Percentiles rank a stretch among this genome's conserved stretches.
Conservation (phyloP, 2,113 vertebrate species). For the Arvicanthis niloticus region DNA sequence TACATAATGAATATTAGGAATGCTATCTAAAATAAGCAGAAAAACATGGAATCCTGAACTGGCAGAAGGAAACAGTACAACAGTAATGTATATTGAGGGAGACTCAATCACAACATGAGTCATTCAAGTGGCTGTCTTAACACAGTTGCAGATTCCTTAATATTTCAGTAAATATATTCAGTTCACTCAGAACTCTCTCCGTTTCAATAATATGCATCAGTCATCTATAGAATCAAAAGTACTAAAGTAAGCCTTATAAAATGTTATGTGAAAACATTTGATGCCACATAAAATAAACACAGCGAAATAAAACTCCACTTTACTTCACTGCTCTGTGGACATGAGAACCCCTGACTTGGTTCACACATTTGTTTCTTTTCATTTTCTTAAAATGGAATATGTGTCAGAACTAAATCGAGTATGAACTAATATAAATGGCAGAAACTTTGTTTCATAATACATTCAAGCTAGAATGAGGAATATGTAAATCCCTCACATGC, state of each 20-base stretch:
- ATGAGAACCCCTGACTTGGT: neutral
- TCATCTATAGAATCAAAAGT: constrained; percentile 59
- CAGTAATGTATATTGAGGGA: neutral
- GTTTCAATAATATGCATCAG: constrained; percentile 46
- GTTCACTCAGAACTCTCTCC: constrained; percentile 48
- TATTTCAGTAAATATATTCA: neutral
- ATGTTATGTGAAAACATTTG: constrained; percentile 75
- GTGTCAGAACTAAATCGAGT: neutral
- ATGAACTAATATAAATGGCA: neutral
- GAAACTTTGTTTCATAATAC: constrained; percentile 10
- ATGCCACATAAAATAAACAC: constrained; percentile 76
- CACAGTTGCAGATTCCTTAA: constrained; percentile 25
- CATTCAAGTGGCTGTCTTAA: neutral
- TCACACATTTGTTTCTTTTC: neutral
- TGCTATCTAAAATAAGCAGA: neutral
- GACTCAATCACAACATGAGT: neutral
- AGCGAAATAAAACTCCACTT: constrained; percentile 72
- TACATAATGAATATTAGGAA: neutral
- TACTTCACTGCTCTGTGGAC: constrained; percentile 59
- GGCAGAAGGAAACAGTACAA: neutral
- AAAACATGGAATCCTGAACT: neutral
- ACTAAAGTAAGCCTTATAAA: constrained; percentile 76
- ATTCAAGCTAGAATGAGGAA: neutral
- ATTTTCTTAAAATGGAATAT: constrained; percentile 11
- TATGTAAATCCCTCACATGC: neutral